Evolutionary conservation across 2,888 invertebrate species (phyloP).

Genomic region (Ormyrus thymus): DNA sequence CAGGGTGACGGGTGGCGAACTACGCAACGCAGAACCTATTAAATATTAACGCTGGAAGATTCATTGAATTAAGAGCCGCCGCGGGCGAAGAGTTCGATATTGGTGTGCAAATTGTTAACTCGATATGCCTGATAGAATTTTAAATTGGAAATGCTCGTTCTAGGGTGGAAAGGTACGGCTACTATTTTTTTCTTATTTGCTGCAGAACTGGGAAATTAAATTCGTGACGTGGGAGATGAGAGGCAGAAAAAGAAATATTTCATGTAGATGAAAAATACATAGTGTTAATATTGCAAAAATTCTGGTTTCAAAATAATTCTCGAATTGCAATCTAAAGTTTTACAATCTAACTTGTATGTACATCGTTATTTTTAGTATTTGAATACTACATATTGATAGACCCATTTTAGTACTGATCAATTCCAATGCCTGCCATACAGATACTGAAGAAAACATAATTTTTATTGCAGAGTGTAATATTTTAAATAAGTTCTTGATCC

Average conservation of each 20-base stretch:
- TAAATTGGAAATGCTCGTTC: not conserved
- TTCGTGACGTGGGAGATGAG: not conserved
- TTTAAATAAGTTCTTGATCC: too few species aligned
- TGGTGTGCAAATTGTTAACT: conserved; percentile 10
- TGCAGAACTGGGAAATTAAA: not conserved
- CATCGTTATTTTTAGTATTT: too few species aligned
- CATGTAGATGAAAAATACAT: not conserved
- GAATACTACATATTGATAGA: too few species aligned
- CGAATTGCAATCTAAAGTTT: too few species aligned
- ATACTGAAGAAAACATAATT: too few species aligned
- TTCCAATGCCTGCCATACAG: too few species aligned
- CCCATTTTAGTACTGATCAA: too few species aligned
- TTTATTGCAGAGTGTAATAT: too few species aligned
- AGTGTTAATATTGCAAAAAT: not conserved
- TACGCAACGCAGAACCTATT: not conserved
- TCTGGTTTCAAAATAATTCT: too few species aligned
- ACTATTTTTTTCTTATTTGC: too few species aligned
- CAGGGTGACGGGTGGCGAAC: not conserved
- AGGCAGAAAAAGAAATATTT: not conserved
- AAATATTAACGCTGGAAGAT: conserved; percentile 19
- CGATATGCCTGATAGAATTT: not conserved
- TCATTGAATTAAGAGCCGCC: conserved; percentile 15
- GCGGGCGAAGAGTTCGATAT: not conserved
- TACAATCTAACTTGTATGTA: too few species aligned
- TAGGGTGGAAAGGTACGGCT: not conserved